Conservation (phyloP, 2,888 invertebrate species). For the Creontiades dilutus region DNA sequence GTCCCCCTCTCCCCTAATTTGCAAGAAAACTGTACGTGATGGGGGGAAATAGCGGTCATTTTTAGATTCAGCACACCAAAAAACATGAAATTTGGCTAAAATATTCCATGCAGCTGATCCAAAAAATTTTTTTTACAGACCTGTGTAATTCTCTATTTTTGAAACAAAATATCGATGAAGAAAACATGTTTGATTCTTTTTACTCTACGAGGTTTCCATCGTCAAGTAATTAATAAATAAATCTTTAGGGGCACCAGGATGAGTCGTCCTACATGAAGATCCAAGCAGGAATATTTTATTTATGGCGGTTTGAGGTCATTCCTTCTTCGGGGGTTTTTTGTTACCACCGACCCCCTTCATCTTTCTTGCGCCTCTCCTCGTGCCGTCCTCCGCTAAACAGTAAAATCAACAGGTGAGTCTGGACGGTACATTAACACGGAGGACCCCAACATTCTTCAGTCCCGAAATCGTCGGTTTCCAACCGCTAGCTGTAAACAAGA, state of each 20-base stretch:
- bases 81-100: too few relatives aligned
- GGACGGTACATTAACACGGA: constrained; percentile 34
- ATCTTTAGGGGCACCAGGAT: not conserved
- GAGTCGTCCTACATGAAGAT: not conserved
- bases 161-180: too few relatives aligned
- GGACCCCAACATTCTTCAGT: constrained; percentile 22
- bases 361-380: constrained; percentile 5
- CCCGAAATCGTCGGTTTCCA: not conserved
- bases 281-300: not conserved
- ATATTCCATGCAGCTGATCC: too few relatives aligned
- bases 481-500: not conserved
- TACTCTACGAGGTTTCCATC: too few relatives aligned
- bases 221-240: not conserved
- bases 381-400: constrained; percentile 23
- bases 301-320: not conserved
- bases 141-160: too few relatives aligned
- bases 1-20: too few relatives aligned
- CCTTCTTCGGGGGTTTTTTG: not conserved
- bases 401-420: constrained; percentile 53
- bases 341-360: not conserved
- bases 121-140: too few relatives aligned
- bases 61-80: too few relatives aligned
- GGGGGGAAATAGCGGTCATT: too few relatives aligned
- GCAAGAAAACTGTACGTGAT: too few relatives aligned
- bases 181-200: too few relatives aligned